Conservation (phyloP, 2,888 invertebrate species). For the Polyploca ridens region DNA sequence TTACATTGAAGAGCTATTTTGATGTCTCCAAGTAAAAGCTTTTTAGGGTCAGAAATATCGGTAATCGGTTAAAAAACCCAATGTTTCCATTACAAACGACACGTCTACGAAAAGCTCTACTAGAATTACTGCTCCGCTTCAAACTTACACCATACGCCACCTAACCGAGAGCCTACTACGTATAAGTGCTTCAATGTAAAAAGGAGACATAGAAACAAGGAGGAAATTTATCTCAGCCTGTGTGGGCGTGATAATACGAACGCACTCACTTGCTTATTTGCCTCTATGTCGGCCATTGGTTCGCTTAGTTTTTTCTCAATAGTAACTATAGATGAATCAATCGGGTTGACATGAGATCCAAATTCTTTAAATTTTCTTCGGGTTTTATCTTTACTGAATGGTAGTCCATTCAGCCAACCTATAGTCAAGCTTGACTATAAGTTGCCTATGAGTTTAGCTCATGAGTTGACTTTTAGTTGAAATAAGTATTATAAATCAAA, state of each 20-base stretch:
- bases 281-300: slow-evolving; percentile 37
- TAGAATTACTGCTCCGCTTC: slow-evolving; percentile 9
- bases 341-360: not conserved
- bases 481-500: no score
- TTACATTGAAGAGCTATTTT: no score
- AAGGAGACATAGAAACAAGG: slow-evolving; percentile 77
- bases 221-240: slow-evolving; percentile 72
- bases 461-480: no score
- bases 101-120: slow-evolving; percentile 14
- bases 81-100: slow-evolving; percentile 6
- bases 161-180: slow-evolving; percentile 74
- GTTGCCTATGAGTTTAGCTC: no score
- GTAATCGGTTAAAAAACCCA: slow-evolving; percentile 5
- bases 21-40: no score
- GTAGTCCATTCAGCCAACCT: no score
- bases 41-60: no score
- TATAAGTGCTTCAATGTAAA: slow-evolving; percentile 78
- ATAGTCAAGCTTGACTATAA: no score
- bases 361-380: no score
- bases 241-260: slow-evolving; percentile 63
- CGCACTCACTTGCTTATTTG: slow-evolving; percentile 41
- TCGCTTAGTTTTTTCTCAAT: slow-evolving; percentile 9
- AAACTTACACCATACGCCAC: slow-evolving; percentile 42
- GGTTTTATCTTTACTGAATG: no score
- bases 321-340: not conserved